phyloP scores from a whole-genome alignment of 2,888 invertebrate species.

The Platycnemis pennipes region DNA sequence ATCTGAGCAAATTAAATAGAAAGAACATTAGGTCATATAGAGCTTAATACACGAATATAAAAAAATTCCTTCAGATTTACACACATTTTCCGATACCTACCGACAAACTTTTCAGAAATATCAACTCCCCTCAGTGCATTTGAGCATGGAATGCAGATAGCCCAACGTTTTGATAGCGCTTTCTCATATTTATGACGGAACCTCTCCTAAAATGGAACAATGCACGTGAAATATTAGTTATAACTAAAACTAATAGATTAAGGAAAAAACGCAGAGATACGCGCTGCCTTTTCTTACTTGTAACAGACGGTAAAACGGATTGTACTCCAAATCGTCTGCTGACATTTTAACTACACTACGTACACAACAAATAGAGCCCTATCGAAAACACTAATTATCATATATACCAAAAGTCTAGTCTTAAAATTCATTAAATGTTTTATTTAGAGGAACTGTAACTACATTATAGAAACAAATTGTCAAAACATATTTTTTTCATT shows the following conservation, averaged over 20 bases:
- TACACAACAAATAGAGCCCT: not conserved
- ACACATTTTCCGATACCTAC: constrained; percentile 50
- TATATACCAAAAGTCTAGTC: no score
- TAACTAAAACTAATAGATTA: not conserved
- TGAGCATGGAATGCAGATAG: constrained; percentile 69
- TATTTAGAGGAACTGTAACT: no score
- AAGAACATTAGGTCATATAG: not conserved
- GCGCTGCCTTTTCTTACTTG: constrained; percentile 55
- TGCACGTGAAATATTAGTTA: not conserved
- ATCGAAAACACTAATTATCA: no score
- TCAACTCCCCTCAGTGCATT: constrained; percentile 70
- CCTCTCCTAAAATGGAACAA: constrained; percentile 68
- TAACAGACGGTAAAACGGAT: constrained; percentile 69
- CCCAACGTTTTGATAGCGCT: constrained; percentile 70
- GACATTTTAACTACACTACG: constrained; percentile 56
- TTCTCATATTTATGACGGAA: constrained; percentile 70
- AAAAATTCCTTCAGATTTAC: not conserved
- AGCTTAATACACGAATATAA: not conserved
- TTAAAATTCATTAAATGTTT: not conserved
- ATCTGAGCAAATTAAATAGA: constrained; percentile 55
- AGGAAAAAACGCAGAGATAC: not conserved
- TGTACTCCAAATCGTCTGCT: constrained; percentile 72
- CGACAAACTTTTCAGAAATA: constrained; percentile 70
- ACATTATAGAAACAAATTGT: no score
- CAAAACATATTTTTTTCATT: not conserved